Conservation (phyloP, 2,888 invertebrate genomes). For the Platycnemis pennipes region DNA sequence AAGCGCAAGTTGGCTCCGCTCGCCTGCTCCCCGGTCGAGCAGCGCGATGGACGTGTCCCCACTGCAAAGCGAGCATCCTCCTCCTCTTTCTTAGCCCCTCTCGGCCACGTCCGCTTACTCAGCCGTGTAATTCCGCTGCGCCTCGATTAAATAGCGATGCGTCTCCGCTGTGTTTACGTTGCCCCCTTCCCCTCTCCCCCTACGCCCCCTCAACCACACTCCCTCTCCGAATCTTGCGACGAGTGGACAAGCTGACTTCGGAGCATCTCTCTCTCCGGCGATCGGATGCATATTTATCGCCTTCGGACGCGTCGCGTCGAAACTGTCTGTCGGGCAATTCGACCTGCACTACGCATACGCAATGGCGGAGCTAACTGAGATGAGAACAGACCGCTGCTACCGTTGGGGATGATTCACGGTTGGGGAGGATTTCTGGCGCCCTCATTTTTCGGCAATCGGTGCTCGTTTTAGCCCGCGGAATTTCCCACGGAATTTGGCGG, state of each 20-base stretch:
- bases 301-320: not conserved
- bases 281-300: not conserved
- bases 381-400: not conserved
- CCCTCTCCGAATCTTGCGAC: not conserved
- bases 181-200: not conserved
- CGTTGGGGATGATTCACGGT: not conserved
- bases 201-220: not conserved
- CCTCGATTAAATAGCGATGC: conserved; percentile 45
- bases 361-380: not conserved
- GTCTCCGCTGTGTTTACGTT: conserved; percentile 14
- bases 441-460: not conserved
- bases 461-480: not conserved
- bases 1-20: not conserved
- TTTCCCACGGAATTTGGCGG: not conserved
- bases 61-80: not conserved
- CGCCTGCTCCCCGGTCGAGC: not conserved
- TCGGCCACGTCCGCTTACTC: conserved; percentile 64
- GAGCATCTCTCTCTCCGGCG: not conserved
- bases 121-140: conserved; percentile 57
- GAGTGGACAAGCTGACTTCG: not conserved
- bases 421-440: not conserved
- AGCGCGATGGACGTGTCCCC: conserved; percentile 24
- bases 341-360: not conserved
- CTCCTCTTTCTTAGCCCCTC: not conserved
- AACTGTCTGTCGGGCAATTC: not conserved